Evolutionary conservation across 2,888 invertebrate genomes (phyloP).

Genomic region (Melanchra persicariae): DNA sequence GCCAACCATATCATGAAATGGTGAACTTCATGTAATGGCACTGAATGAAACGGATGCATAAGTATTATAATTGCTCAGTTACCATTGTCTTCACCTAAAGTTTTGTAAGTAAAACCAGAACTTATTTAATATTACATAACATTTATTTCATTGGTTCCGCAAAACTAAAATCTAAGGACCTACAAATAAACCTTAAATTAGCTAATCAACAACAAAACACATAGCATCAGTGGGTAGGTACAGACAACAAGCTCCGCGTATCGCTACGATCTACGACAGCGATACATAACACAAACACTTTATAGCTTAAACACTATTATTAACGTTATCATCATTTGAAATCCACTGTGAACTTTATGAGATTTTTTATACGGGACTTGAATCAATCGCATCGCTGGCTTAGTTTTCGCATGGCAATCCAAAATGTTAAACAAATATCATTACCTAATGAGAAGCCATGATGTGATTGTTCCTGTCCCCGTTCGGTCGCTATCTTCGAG

Average conservation of each 20-base stretch:
- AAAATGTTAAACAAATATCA: constrained; percentile 56
- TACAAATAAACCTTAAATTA: constrained; percentile 69
- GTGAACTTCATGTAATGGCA: too few relatives aligned
- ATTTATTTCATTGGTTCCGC: constrained; percentile 86
- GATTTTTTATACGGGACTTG: constrained; percentile 44
- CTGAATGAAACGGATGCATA: neutral
- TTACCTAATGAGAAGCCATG: constrained; percentile 73
- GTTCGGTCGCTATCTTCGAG: constrained; percentile 28
- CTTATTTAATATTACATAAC: constrained; percentile 57
- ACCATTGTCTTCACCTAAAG: neutral
- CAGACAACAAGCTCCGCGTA: constrained; percentile 56
- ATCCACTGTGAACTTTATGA: constrained; percentile 28
- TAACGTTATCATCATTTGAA: constrained; percentile 35
- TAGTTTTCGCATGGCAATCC: constrained; percentile 77
- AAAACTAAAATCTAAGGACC: constrained; percentile 63
- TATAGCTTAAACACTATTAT: constrained; percentile 72
- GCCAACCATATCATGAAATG: too few relatives aligned
- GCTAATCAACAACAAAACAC: constrained; percentile 81
- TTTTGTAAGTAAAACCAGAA: constrained; percentile 48
- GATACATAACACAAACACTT: constrained; percentile 65
- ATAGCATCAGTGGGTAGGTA: constrained; percentile 81
- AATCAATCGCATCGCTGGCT: constrained; percentile 80
- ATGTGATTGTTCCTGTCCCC: constrained; percentile 69
- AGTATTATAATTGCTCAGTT: neutral
- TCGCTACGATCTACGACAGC: constrained; percentile 49